Base-by-base conservation (phyloP, 2,888 invertebrate genomes). In the Dryadula phaetusa region DNA sequence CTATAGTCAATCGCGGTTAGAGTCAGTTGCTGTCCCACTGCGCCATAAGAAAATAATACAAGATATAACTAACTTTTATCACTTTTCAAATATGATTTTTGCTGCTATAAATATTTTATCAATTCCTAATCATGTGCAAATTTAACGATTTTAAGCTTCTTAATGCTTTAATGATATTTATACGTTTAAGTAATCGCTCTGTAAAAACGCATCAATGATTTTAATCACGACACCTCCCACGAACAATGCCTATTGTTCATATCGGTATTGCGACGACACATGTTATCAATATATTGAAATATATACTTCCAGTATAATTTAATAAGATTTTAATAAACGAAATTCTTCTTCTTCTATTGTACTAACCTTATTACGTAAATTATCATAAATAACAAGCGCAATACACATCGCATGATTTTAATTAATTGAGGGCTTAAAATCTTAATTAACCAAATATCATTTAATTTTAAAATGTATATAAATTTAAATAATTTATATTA, bases 191-290 rank as follows among this genome's bases (percentile, higher is more conserved):
- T 46, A 60, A 62, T 66, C 20, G n/a, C 2, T n/a, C n/a, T n/a
- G 52, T 58, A 53, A 47, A 54, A 58, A 20, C 42, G 18, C 14
- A 58, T 64, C 47, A 47, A 70, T 69, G 52, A 66, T n/a, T 53
- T n/a, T 61, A 63, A 66, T 62, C 69, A 53, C 16, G 63, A 52
- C 22, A 67, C 44, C 62, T 56, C 42, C 20, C 40, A 12, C 42
- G 62, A 62, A 70, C 64, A 70, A 70, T 62, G 44, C 49, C 42
- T 37, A 69, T 69, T 69, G 66, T 66, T 46, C 20, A 12, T 20
- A 28, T 34, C 49, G 34, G 47, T 61, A 47, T 61, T 53, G 42
- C 49, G 46, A 46, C 28, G 47, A 46, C 44, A 49, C 58, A 60
- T 46, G 6, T 14, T 25, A 25, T 40, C 3, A 16, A 40, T 37